These are phyloP conservation scores for Mythimna albipuncta DNA, from an alignment of 2,888 invertebrate species.

Conservation along the genomic window DNA sequence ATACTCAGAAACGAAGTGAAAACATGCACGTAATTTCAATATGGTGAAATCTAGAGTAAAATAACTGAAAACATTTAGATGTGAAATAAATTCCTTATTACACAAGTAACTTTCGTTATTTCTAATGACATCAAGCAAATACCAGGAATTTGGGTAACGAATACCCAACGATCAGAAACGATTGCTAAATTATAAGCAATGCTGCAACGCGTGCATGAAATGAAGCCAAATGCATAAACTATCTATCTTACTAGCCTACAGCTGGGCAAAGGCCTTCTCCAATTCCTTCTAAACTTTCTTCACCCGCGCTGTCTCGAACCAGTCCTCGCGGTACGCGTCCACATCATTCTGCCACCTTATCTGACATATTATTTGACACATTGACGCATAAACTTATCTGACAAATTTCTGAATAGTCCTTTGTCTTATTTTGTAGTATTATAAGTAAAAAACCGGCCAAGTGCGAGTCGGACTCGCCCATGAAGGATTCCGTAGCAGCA, in stretches of 20 bases:
- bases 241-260: background rate
- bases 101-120: constrained; percentile 42
- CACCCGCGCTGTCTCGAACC: too few species aligned
- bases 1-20: constrained; percentile 64
- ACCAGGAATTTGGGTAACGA: constrained; percentile 41
- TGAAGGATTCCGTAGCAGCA: too few species aligned
- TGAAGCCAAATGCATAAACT: too few species aligned
- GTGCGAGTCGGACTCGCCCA: too few species aligned
- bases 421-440: constrained; percentile 31
- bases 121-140: constrained; percentile 44
- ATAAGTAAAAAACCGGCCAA: constrained; percentile 23
- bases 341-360: too few species aligned
- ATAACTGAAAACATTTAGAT: constrained; percentile 48
- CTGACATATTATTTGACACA: too few species aligned
- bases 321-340: too few species aligned
- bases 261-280: too few species aligned
- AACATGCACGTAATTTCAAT: constrained; percentile 64
- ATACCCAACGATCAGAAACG: constrained; percentile 36
- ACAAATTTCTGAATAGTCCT: constrained; percentile 33
- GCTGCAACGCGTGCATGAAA: constrained; percentile 23
- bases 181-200: constrained; percentile 37
- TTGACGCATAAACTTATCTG: background rate
- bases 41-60: constrained; percentile 47
- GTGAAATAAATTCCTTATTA: constrained; percentile 33
- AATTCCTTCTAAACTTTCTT: too few species aligned